Evolutionary conservation across 2,797 vertebrate species (phyloP).

Genomic region (Mormyrus hasselquistii): DNA sequence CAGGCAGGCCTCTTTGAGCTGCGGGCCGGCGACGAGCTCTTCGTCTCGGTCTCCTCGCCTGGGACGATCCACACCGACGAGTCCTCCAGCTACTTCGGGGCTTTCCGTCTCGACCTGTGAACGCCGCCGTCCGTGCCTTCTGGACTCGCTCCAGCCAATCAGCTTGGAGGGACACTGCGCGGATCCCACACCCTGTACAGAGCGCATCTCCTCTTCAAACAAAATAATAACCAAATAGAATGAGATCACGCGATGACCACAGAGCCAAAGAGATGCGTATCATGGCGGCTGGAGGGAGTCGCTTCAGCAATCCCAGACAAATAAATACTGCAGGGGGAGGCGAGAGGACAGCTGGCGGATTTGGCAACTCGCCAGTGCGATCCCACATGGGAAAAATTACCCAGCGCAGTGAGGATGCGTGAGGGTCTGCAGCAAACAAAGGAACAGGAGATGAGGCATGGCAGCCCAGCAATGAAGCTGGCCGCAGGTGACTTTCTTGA

Average conservation of each 20-base stretch:
- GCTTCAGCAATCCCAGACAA: background rate
- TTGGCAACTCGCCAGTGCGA: too few species aligned
- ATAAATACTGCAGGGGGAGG: background rate
- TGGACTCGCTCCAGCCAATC: background rate
- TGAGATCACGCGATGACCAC: background rate
- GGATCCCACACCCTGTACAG: background rate
- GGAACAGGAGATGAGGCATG: background rate
- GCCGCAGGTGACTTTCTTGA: too few species aligned
- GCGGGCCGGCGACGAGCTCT: slow-evolving; percentile 52
- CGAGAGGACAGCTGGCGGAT: background rate
- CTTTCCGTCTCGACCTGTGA: slow-evolving; percentile 53
- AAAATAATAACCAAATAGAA: background rate
- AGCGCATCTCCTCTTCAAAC: background rate
- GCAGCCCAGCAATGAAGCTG: background rate
- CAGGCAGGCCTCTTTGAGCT: slow-evolving; percentile 61
- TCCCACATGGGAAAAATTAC: background rate
- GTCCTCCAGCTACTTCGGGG: slow-evolving; percentile 55
- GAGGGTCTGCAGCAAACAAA: background rate
- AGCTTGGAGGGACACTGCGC: background rate
- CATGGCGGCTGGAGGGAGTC: background rate
- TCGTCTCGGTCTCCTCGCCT: slow-evolving; percentile 53
- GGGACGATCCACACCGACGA: slow-evolving; percentile 38
- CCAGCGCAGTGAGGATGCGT: background rate
- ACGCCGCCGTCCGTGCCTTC: background rate
- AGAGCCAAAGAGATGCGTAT: background rate